Evolutionary conservation across 2,113 vertebrate genomes (phyloP).

Genomic region (Odobenus rosmarus): DNA sequence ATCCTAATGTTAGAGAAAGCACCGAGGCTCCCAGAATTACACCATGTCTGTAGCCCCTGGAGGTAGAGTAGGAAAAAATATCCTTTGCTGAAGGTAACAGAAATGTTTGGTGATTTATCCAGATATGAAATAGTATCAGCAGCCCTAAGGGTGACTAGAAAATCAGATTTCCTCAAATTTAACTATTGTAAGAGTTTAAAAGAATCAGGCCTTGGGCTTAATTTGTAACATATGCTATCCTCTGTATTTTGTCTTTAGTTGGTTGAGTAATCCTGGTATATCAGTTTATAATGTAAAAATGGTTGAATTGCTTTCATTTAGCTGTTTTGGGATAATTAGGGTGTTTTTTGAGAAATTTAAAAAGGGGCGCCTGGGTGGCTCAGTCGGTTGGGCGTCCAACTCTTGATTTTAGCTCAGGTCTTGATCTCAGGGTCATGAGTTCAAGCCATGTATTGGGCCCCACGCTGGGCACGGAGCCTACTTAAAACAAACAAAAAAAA

Average conservation of each 20-base stretch:
- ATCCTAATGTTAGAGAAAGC: neutral
- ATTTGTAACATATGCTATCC: neutral
- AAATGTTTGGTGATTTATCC: neutral
- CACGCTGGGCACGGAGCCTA: neutral
- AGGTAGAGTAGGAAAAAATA: neutral
- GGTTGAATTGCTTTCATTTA: neutral
- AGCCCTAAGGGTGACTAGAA: neutral
- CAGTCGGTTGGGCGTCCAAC: neutral
- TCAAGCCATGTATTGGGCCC: neutral
- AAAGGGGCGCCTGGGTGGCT: neutral
- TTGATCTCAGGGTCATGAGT: neutral
- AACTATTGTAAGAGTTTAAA: neutral
- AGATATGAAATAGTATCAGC: neutral
- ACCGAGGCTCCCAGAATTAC: neutral
- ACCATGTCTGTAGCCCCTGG: neutral
- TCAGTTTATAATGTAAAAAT: constrained; percentile 19
- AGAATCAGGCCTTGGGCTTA: neutral
- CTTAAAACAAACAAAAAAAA: neutral
- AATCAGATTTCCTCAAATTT: neutral
- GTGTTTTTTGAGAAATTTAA: neutral
- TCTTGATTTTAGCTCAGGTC: neutral
- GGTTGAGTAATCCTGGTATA: neutral
- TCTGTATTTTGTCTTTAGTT: constrained; percentile 19
- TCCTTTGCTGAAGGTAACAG: neutral
- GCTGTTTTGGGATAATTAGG: neutral